Evolutionary conservation across 2,113 vertebrate genomes (phyloP), one percentile per base, ranked within the genome.

Genomic region (Anseranas semipalmata): DNA sequence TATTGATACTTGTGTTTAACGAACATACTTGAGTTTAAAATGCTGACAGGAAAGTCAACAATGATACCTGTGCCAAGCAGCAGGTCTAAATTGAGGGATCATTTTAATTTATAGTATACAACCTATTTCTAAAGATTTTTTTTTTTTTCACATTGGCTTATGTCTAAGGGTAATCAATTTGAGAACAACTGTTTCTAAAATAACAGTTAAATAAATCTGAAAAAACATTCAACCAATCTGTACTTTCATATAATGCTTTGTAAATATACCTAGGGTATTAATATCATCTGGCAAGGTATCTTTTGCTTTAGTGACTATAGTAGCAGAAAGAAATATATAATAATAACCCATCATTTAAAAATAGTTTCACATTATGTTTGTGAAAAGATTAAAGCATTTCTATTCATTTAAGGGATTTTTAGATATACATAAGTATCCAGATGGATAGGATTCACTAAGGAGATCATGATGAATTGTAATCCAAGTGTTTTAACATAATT

Each of bases 331-430:
- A 82, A 95, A 91, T 53, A 59, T 21, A 80, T 59, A 87, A 41
- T 59, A 87, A 41, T 6, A 86, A 91, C 19, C 14, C 46, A 50
- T 77, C 27, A 93, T 58, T 92, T 53, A 62, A 83, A 89, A 96
- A 80, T 17, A 78, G 22, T 59, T 93, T 94, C 82, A 71, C 45
- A 15, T 87, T 93, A 80, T 62, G 32, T 56, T 93, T 41, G 48
- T 71, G 85, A 96, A 87, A 93, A 73, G 15, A 90, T 67, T 81
- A 76, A 95, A 88, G 63, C 17, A 76, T 85, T 95, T 81, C 71
- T 58, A 84, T 80, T 6, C 39, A 85, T 89, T 43, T 39, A 79
- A 50, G 75, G 41, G 37, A 76, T 46, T 80, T 82, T 70, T 60
- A 77, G 20, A 83, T 59, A 67, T 32, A 65, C 0, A 0, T 70